Conservation (phyloP, 2,113 vertebrate genomes). For the western clawed frog (Xenopus tropicalis) region UCB_Xtro_10.0 CM004452.2:47913501-47914000, state of each 20-base stretch:
- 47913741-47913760: constrained; percentile 70
- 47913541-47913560: not conserved
- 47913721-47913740: constrained; percentile 62
- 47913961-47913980: no score
- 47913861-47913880: constrained; percentile 56
- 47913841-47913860: constrained; percentile 81
- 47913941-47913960: no score
- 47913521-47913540: not conserved
- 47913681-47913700: constrained; percentile 46
- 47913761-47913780: constrained; percentile 68
- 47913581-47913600: constrained; percentile 28
- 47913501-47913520: constrained; percentile 21
- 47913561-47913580: not conserved
- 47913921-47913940: no score
- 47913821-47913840: constrained; percentile 81
- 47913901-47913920: no score
- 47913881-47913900: constrained; percentile 2
- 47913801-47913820: constrained; percentile 72
- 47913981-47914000: no score
- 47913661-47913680: not conserved
- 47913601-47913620: not conserved
- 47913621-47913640: not conserved
- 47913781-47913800: constrained; percentile 85
- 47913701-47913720: constrained; percentile 57
- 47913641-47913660: not conserved